Base-by-base conservation (phyloP, 2,797 vertebrate species). In the Ctenochaetus hawaiiensis region DNA sequence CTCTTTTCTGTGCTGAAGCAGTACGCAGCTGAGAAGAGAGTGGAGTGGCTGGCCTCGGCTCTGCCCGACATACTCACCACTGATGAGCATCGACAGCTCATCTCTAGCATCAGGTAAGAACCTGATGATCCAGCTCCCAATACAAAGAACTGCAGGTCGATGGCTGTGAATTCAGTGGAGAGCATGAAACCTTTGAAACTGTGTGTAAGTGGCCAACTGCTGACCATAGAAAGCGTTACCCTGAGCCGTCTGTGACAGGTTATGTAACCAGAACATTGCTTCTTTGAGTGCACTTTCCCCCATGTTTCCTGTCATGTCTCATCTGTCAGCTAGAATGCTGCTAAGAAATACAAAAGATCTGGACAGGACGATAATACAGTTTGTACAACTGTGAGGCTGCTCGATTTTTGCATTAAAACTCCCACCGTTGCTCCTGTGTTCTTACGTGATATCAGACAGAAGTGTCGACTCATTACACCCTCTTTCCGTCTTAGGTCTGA, bases 91-190 rank as follows among this genome's bases (percentile, higher is more conserved):
- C 94, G 94, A 17, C 96, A 96, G 30, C 96, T 99, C 57, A 91
- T 99, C 72, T 95, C 97, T 87, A 97, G 87, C 91, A 98, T 99
- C 96, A 97, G 98, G 98, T 99, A 95, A 18, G 81, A 81, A 69
- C 43, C 45, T 5, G 18, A 52, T 23, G 16, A 26, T 62, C 69
- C 34, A 60, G 49, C 65, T 77, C 30, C 43, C 30, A 8, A 56
- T 45, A 68, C 62, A 64, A 0, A 22, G 8, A 8, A 56, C 22
- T 65, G 16, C 39, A 9, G 39, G 39, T 41, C 53, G 4, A 56
- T 39, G 30, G 1, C 37, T 52, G 11, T 13, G 7, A 7, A 23
- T 39, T 52, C 60, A 41, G 39, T 12, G 11, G 39, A 41, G 39
- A 12, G 10, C 39, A 41, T 41, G 39, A 41, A 49, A 20, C 8